A percentile compares a stretch with the other conserved stretches of the same genome.
These are phyloP conservation scores for Chironomus riparius DNA, from an alignment of 2,888 invertebrate species.

Conservation along the genomic window DNA sequence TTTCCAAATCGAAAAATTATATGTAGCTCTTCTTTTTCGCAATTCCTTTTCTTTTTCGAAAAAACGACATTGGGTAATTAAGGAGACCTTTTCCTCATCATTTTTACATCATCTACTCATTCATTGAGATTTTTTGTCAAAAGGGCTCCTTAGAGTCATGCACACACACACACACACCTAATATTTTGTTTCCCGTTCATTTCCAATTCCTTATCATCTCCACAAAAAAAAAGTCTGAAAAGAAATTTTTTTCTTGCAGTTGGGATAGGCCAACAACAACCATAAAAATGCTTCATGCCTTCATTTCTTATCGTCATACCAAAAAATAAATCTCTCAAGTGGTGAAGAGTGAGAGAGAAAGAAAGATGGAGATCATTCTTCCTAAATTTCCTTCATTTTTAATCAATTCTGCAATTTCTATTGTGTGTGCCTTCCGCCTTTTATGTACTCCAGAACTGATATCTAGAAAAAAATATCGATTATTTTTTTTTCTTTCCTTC, in stretches of 20 bases:
- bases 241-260: neutral
- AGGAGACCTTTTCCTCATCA: neutral
- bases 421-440: neutral
- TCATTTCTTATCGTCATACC: neutral
- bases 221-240: no score
- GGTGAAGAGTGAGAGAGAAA: no score
- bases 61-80: neutral
- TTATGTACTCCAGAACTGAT: neutral
- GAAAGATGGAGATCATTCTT: no score
- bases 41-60: neutral
- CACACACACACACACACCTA: neutral
- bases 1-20: neutral
- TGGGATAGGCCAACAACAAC: neutral
- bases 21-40: neutral
- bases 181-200: neutral
- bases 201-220: neutral
- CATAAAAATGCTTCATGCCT: neutral
- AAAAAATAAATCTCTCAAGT: no score
- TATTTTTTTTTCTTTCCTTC: neutral
- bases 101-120: neutral
- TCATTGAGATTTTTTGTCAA: no score
- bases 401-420: neutral
- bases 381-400: neutral
- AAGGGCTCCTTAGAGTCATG: neutral
- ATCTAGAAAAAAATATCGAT: neutral